Conservation (phyloP, 2,888 invertebrate genomes). For the Tuta absoluta region DNA sequence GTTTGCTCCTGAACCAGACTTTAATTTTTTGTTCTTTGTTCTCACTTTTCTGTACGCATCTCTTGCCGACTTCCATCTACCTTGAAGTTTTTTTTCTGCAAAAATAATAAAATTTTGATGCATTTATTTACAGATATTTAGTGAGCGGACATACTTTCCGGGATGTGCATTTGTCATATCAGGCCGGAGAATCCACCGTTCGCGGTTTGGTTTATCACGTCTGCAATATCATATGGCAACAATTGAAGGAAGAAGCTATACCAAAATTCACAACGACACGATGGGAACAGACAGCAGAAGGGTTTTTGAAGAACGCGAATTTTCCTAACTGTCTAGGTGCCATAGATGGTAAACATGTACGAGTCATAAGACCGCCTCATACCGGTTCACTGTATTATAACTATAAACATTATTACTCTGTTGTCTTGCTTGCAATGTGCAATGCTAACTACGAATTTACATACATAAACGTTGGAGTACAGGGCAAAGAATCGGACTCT, state of each 20-base stretch:
- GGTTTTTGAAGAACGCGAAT: not conserved
- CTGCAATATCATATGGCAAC: not conserved
- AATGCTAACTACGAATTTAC: slow-evolving; percentile 21
- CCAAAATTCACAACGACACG: not conserved
- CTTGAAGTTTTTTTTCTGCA: not conserved
- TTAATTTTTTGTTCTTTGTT: not conserved
- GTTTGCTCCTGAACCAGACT: slow-evolving; percentile 2
- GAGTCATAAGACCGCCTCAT: not conserved
- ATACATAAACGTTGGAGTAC: slow-evolving; percentile 6
- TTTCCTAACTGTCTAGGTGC: slow-evolving; percentile 19
- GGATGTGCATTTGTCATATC: not conserved
- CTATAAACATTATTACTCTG: slow-evolving; percentile 15
- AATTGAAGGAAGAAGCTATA: not conserved
- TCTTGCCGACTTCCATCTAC: not conserved
- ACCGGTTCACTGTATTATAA: slow-evolving; percentile 15
- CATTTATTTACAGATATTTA: not conserved
- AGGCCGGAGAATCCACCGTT: not conserved
- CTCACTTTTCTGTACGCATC: not conserved
- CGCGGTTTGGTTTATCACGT: not conserved
- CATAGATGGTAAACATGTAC: slow-evolving; percentile 12
- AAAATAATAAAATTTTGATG: not conserved
- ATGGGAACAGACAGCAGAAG: slow-evolving; percentile 1
- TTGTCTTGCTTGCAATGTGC: slow-evolving; percentile 8
- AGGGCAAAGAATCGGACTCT: slow-evolving; percentile 1
- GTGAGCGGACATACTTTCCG: not conserved